Conservation (phyloP, 2,797 vertebrate species). For the Tauraco hartlaubi region DNA sequence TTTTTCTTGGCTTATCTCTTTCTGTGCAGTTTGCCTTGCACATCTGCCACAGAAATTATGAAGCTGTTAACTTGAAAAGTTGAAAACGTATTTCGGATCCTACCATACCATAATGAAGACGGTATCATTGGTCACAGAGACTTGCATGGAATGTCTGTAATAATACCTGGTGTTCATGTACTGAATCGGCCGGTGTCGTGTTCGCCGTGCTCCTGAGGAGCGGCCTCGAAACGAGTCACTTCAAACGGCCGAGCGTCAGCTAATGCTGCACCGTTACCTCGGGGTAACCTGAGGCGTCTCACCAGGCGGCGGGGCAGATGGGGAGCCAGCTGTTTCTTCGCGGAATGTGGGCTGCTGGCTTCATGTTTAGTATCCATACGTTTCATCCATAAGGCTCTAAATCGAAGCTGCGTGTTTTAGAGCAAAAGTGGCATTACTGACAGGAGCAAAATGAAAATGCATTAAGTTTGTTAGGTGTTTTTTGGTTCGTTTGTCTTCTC, state of each 20-base stretch:
- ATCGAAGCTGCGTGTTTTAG: constrained; percentile 48
- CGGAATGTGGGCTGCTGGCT: constrained; percentile 43
- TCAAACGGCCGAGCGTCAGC: background rate
- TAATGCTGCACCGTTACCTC: constrained; percentile 40
- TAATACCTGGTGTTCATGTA: background rate
- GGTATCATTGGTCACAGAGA: background rate
- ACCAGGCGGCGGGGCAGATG: constrained; percentile 65
- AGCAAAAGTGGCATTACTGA: constrained; percentile 59
- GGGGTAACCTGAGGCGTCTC: constrained; percentile 51
- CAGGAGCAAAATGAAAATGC: constrained; percentile 57
- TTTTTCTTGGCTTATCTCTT: constrained; percentile 82
- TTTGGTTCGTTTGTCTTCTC: background rate
- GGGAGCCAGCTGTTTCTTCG: constrained; percentile 39
- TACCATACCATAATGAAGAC: background rate
- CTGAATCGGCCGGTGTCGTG: background rate
- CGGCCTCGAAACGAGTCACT: background rate
- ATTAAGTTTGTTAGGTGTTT: background rate
- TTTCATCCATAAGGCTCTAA: constrained; percentile 58
- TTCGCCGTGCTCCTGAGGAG: background rate
- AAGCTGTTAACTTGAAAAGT: constrained; percentile 72
- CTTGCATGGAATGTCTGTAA: background rate
- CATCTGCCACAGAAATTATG: constrained; percentile 80
- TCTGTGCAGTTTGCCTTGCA: constrained; percentile 76
- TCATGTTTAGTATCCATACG: constrained; percentile 53
- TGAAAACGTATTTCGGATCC: constrained; percentile 63